Evolutionary conservation across 2,888 invertebrate genomes (phyloP).

Genomic region (Acanthococcus lagerstroemiae): DNA sequence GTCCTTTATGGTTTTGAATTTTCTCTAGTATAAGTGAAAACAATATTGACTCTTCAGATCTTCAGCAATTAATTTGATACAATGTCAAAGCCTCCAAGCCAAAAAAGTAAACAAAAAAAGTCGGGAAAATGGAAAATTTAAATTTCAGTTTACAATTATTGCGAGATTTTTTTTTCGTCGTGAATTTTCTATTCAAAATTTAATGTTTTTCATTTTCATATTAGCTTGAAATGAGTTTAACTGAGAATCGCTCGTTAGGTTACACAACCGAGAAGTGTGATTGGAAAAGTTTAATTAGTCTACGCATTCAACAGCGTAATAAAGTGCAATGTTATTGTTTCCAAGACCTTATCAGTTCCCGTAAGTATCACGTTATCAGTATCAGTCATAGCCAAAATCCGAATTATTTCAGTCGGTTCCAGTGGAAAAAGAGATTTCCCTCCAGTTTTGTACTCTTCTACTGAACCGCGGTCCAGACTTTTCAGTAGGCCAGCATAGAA

Average conservation of each 20-base stretch:
- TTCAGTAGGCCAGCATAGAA: too few species aligned
- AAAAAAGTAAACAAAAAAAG: neutral
- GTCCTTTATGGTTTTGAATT: too few species aligned
- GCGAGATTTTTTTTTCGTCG: too few species aligned
- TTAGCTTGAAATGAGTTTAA: neutral
- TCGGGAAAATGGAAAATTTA: conserved; percentile 13
- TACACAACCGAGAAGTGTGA: conserved; percentile 36
- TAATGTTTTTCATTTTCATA: neutral
- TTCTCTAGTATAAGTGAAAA: too few species aligned
- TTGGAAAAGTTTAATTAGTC: conserved; percentile 63
- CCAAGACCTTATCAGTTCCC: conserved; percentile 68
- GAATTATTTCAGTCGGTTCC: too few species aligned
- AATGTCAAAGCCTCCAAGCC: neutral
- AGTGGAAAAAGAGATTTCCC: too few species aligned
- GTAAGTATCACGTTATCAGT: conserved; percentile 51
- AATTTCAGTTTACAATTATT: too few species aligned
- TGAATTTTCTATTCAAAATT: neutral
- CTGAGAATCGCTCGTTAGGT: neutral
- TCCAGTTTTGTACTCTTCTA: too few species aligned
- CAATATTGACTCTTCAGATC: too few species aligned
- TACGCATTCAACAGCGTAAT: conserved; percentile 62
- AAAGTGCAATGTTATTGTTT: conserved; percentile 57
- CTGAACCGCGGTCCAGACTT: too few species aligned
- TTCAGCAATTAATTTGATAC: too few species aligned
- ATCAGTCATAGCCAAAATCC: too few species aligned